Conservation (phyloP, 2,888 invertebrate species). For the Anthophora plumipes region DNA sequence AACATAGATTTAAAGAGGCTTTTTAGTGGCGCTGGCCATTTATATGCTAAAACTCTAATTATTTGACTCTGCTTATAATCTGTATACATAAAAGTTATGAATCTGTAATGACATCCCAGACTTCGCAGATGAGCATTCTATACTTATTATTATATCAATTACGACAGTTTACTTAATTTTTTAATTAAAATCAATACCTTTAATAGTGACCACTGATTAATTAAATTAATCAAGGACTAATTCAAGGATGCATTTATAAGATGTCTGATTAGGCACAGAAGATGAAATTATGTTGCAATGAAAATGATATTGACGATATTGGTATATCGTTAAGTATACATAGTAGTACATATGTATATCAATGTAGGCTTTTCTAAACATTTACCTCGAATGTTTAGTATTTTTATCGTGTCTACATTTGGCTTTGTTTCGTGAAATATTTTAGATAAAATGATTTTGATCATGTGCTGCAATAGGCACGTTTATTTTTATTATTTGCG, state of each 20-base stretch:
- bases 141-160: conserved; percentile 50
- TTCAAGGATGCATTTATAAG: conserved; percentile 27
- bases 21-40: conserved; percentile 41
- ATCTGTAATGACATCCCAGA: conserved; percentile 60
- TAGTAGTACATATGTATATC: conserved; percentile 31
- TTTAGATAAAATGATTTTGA: conserved; percentile 15
- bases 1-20: conserved; percentile 58
- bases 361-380: conserved; percentile 17
- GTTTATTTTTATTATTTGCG: conserved; percentile 2
- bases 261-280: conserved; percentile 38
- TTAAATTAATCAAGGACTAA: conserved; percentile 28
- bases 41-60: conserved; percentile 52
- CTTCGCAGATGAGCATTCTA: conserved; percentile 58
- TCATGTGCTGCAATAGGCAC: conserved; percentile 17
- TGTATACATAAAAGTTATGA: conserved; percentile 56
- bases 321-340: conserved; percentile 24
- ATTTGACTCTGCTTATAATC: conserved; percentile 37
- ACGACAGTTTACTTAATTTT: conserved; percentile 27
- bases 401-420: neutral
- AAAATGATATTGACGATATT: conserved; percentile 19
- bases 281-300: conserved; percentile 24
- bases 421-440: neutral
- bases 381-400: conserved; percentile 11
- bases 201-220: conserved; percentile 32
- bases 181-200: conserved; percentile 32